phyloP scores from a whole-genome alignment of 2,888 invertebrate species.

The Zhuqinia jingwanae region DNA sequence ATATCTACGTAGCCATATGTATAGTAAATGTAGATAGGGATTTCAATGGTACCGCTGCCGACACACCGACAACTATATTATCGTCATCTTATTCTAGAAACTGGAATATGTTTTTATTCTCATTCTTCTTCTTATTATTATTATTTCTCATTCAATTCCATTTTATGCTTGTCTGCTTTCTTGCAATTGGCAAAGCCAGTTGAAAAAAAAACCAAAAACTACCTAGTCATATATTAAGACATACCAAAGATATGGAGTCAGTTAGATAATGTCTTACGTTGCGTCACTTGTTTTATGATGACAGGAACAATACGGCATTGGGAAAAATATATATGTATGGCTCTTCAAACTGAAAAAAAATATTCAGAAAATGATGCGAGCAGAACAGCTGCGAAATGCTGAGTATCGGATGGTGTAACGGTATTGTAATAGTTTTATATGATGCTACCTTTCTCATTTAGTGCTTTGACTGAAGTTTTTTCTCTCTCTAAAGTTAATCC shows the following conservation, averaged over 20 bases:
- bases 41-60: background rate
- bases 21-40: background rate
- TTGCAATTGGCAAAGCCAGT: background rate
- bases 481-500: background rate
- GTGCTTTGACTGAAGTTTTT: background rate
- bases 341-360: background rate
- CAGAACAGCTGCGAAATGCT: background rate
- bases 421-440: background rate
- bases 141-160: slow-evolving; percentile 25
- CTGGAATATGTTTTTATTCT: background rate
- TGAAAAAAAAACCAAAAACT: background rate
- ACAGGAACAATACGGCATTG: slow-evolving; percentile 4
- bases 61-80: background rate
- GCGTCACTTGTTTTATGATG: slow-evolving; percentile 13
- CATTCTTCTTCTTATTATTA: slow-evolving; percentile 7
- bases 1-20: too few species aligned
- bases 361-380: background rate
- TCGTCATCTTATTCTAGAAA: background rate
- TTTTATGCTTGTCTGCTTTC: slow-evolving; percentile 1
- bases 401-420: background rate
- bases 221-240: too few species aligned
- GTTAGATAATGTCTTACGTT: background rate
- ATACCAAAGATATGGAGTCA: slow-evolving; percentile 4
- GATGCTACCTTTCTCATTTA: too few species aligned
- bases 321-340: background rate